Evolutionary conservation across 1,140 invertebrate genomes (phyloP).

Genomic region (Gonioctena quinquepunctata): DNA sequence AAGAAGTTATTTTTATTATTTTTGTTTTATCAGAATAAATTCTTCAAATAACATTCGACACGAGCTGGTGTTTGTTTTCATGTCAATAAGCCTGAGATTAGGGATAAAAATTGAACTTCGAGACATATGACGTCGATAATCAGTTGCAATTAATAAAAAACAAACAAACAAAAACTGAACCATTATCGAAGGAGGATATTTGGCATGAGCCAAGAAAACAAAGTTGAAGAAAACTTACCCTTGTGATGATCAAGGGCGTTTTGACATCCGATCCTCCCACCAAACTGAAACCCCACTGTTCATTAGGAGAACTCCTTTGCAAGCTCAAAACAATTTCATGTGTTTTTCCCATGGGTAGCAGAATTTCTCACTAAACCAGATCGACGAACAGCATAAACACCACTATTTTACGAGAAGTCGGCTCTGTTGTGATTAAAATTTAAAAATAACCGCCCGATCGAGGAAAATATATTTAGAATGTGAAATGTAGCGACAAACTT

Average conservation of each 20-base stretch:
- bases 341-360: conserved; percentile 59
- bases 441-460: conserved; percentile 14
- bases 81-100: too few species aligned
- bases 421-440: conserved; percentile 16
- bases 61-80: too few species aligned
- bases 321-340: conserved; percentile 76
- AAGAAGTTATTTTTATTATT: too few species aligned
- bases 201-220: too few species aligned
- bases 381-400: conserved; percentile 1
- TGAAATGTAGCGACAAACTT: neutral
- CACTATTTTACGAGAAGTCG: neutral
- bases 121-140: too few species aligned
- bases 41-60: too few species aligned
- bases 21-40: too few species aligned
- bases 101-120: too few species aligned
- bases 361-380: neutral
- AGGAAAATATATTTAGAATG: conserved; percentile 14
- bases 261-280: conserved; percentile 88
- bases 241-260: conserved; percentile 87
- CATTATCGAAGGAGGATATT: neutral
- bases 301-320: conserved; percentile 72
- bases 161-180: neutral
- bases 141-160: neutral
- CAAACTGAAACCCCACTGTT: conserved; percentile 89
- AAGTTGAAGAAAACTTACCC: conserved; percentile 74